Base-by-base conservation (phyloP, 2,797 vertebrate genomes). In the Eulemur coronatus region DNA sequence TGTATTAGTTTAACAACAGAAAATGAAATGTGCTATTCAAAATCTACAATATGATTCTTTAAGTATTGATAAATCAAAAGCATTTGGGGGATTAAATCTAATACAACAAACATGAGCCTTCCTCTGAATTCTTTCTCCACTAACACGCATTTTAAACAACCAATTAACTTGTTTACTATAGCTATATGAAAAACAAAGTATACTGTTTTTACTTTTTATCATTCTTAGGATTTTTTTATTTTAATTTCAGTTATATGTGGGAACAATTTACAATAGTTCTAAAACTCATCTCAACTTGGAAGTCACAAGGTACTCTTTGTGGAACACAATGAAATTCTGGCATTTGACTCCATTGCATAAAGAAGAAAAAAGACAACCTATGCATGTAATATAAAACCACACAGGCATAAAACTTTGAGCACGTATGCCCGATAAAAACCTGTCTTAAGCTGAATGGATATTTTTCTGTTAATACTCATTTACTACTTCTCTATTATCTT, bases 1-100 rank as follows among this genome's bases (percentile, higher is more conserved):
- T 57, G 11, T 38, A 59, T 79, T 78, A 70, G 50, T 59, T 85
- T 82, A 72, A 84, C 67, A 73, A 82, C 11, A 70, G 41, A 81
- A 52, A 88, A 63, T 81, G 43, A 93, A 93, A 88, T 81, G 48
- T 69, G 26, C 50, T 70, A 41, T 84, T 84, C 26, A 90, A 90
- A 92, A 78, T 76, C 67, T 55, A 17, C 12, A 80, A 48, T 61
- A 57, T 41, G 28, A 76, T 48, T 79, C 59, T 48, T 35, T 76
- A 69, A 18, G 18, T 76, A 33, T 63, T 76, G 78, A 84, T 55
- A 89, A 84, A 79, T 3, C 26, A 72, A 26, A 93, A 84, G 14
- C 35, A 38, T 52, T 50, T 67, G 35, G 89, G n/a, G 76, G 33
- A 78, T 75, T 84, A 76, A 84, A 84, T 63, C 52, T 78, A 55